Conservation (phyloP, 2,888 invertebrate species). For the Sphaerophoria rueppellii region DNA sequence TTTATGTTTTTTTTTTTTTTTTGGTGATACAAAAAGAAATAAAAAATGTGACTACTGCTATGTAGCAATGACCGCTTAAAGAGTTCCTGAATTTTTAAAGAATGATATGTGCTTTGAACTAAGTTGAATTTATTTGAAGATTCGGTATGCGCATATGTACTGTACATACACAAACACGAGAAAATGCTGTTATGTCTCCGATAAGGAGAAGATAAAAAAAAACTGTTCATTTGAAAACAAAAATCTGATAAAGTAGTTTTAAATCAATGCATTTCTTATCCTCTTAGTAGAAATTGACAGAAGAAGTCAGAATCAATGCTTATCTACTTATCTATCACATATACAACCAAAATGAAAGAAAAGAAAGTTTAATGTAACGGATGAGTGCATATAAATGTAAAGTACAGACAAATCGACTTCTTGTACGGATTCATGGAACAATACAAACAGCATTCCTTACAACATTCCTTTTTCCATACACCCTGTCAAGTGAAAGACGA, state of each 20-base stretch:
- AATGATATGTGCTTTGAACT: neutral
- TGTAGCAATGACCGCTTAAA: constrained; percentile 41
- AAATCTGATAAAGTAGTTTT: constrained; percentile 26
- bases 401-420: constrained; percentile 23
- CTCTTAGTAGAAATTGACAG: constrained; percentile 24
- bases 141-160: neutral
- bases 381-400: constrained; percentile 20
- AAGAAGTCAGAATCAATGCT: constrained; percentile 41
- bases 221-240: constrained; percentile 17
- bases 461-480: neutral
- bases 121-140: neutral
- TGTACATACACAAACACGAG: neutral
- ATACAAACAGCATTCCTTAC: constrained; percentile 29
- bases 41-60: neutral
- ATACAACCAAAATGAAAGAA: neutral
- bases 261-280: constrained; percentile 24
- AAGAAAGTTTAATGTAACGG: constrained; percentile 40
- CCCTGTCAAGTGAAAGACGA: constrained; percentile 11
- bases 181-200: neutral
- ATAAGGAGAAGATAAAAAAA: neutral
- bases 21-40: constrained; percentile 8
- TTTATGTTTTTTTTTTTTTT: constrained; percentile 27
- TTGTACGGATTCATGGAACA: constrained; percentile 39
- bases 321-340: constrained; percentile 19
- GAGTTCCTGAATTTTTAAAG: neutral